These are phyloP conservation scores for Megaceryle maxima DNA, from an alignment of 2,113 vertebrate genomes.

Conservation along the genomic window DNA sequence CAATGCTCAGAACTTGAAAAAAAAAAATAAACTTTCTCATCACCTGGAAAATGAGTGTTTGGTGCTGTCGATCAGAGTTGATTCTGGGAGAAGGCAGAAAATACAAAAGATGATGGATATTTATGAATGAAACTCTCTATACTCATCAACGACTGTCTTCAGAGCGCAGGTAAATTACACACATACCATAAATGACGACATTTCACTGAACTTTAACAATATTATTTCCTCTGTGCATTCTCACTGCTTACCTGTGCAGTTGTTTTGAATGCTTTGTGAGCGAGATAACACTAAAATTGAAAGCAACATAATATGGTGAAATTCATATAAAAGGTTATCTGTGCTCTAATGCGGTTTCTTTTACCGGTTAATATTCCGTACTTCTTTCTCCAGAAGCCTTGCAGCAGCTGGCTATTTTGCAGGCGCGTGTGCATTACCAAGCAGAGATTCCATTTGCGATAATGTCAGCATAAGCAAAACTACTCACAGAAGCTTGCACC, in stretches of 20 bases:
- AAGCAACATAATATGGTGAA: background rate
- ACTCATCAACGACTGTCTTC: background rate
- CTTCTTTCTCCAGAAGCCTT: background rate
- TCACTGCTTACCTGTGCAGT: constrained; percentile 23
- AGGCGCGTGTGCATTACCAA: background rate
- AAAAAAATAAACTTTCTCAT: background rate
- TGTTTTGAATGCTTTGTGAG: constrained; percentile 37
- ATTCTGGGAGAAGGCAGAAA: background rate
- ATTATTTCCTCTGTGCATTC: background rate
- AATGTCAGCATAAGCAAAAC: constrained; percentile 8
- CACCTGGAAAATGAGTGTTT: background rate
- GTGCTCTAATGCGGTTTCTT: constrained; percentile 40
- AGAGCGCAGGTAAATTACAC: background rate
- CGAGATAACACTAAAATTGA: constrained; percentile 62
- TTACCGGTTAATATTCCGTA: background rate
- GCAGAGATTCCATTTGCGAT: background rate
- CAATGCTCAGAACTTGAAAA: background rate
- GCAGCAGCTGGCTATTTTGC: background rate
- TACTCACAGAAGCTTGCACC: background rate
- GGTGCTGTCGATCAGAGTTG: accelerated
- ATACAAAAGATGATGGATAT: background rate
- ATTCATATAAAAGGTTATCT: constrained; percentile 21
- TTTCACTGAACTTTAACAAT: constrained; percentile 29
- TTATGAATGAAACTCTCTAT: constrained; percentile 1
- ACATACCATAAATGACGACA: constrained; percentile 12